phyloP scores from a whole-genome alignment of 2,113 vertebrate genomes.

The Tinamus guttatus region DNA sequence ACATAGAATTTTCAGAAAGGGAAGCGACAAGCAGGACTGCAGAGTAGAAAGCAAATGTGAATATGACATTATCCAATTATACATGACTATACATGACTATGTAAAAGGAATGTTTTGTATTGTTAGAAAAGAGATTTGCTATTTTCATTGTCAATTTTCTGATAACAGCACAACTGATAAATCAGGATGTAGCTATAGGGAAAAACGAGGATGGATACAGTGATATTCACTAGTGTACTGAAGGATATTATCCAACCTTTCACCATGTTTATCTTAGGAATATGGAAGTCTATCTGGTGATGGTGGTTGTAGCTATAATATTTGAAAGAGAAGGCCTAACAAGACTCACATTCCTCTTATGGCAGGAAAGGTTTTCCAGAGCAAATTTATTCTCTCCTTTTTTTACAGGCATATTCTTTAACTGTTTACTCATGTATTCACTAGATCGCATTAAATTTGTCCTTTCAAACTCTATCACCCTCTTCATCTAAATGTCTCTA shows the following conservation, averaged over 20 bases:
- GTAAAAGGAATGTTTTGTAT: neutral
- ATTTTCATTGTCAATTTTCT: neutral
- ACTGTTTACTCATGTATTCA: neutral
- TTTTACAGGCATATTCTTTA: neutral
- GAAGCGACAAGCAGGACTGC: neutral
- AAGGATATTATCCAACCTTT: neutral
- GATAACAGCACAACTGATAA: neutral
- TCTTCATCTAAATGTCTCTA: neutral
- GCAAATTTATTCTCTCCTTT: neutral
- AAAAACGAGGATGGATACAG: neutral
- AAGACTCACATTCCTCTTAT: neutral
- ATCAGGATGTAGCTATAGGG: rapidly evolving
- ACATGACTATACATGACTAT: neutral
- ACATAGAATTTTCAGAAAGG: neutral
- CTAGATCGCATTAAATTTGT: neutral
- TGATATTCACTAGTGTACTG: neutral
- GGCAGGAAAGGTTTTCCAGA: neutral
- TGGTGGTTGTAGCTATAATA: neutral
- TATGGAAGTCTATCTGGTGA: neutral
- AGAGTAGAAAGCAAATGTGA: neutral
- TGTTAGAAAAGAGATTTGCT: neutral
- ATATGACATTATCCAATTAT: neutral
- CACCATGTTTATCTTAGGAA: neutral
- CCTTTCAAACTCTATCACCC: neutral
- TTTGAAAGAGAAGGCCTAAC: neutral